Evolutionary conservation across 2,797 vertebrate genomes (phyloP), one percentile per base, ranked within the genome.

Genomic region (Microchirus variegatus): DNA sequence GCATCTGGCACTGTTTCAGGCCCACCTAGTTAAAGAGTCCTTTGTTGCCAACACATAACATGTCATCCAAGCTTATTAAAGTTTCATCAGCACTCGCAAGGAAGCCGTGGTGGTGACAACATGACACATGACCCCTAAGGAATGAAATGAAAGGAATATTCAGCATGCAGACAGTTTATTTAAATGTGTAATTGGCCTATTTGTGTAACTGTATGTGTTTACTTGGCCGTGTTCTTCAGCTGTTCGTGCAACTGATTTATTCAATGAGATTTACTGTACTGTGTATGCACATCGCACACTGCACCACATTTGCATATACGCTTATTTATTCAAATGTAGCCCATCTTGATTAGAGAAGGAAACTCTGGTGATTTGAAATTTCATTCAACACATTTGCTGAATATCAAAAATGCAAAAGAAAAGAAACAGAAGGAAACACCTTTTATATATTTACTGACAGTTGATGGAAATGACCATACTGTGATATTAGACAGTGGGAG

Each of bases 51-150:
- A 67, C 49, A 67, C 62, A 64, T 64, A 75, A 69, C 77, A 53
- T 73, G 78, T 81, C 80, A 78, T 61, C 36, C 55, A 59, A 76
- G 60, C 74, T 77, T 81, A 87, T 88, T 86, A 87, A 86, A 83
- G 70, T 87, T 88, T 87, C 78, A 87, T 83, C 69, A 80, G 76
- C 65, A 59, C 76, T 82, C 59, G 40, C 58, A 64, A 55, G 70
- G 69, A 80, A 65, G 58, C 52, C 59, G 38, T 57, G 44, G 65
- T 55, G 65, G 58, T 81, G 74, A 70, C 77, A 76, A 78, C 70
- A 78, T 36, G 53, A 70, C 62, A 80, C 68, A 68, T 40, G 54
- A 73, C 53, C 74, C 70, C 59, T 14, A 65, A 77, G 59, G 77
- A 69, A 60, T 16, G 50, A 35, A 63, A 62, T 63, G 67, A 70